These are phyloP conservation scores for Pitta sordida DNA, from an alignment of 2,113 vertebrate genomes.

Conservation along the genomic window DNA sequence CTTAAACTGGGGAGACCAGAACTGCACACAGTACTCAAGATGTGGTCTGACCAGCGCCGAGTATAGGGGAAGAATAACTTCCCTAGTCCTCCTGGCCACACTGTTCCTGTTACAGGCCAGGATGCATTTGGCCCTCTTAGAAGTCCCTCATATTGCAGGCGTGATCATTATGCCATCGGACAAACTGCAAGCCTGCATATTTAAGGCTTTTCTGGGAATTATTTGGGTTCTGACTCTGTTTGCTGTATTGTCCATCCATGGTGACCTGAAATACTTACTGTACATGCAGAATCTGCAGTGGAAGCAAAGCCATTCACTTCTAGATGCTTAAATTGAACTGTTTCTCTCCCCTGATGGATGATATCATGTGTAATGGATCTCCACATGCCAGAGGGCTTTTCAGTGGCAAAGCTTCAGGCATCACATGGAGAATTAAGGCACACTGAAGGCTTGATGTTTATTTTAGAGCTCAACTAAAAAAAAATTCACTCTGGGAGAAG, in stretches of 20 bases:
- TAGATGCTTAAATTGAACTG: neutral
- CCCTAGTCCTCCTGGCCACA: no score
- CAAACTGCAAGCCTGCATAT: neutral
- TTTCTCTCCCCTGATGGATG: neutral
- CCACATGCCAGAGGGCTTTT: neutral
- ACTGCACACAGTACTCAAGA: no score
- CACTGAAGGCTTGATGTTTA: neutral
- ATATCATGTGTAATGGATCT: neutral
- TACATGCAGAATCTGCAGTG: neutral
- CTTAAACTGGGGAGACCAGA: no score
- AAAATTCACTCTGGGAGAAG: constrained; percentile 4
- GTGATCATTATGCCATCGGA: neutral
- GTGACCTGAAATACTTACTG: neutral
- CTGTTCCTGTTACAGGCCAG: no score
- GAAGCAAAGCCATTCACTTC: neutral
- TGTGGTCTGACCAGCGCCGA: no score
- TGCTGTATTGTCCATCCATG: neutral
- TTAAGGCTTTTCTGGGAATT: neutral
- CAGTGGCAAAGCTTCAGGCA: neutral
- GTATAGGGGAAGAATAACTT: no score
- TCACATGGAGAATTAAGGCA: constrained; percentile 20
- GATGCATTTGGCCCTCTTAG: no score
- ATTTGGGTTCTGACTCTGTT: neutral
- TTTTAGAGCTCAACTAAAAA: constrained; percentile 34
- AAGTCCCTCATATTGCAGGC: neutral